Evolutionary conservation across 2,888 invertebrate species (phyloP), one percentile per base, ranked within the genome.

Genomic region (Cheilosia pagana): DNA sequence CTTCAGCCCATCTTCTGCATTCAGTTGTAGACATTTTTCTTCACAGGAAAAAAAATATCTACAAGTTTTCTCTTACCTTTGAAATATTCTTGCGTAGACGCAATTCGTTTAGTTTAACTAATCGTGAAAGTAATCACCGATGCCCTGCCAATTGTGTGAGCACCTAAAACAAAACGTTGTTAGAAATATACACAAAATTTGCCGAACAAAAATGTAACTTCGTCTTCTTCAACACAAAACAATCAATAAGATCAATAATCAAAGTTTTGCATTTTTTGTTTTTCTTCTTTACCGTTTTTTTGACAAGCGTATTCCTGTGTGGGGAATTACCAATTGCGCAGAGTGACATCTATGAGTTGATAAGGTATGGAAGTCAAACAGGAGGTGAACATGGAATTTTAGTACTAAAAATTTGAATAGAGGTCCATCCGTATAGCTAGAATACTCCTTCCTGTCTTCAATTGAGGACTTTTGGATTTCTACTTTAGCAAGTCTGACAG

Each of bases 181-280:
- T 50, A 21, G 55, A 41, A 83, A 68, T 72, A 74, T 68, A 68
- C 77, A 83, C 78, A 68, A 78, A 77, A 70, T 63, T 62, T 83
- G 50, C 68, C 63, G 74, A 74, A 74, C 45, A 55, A 28, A 78
- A 78, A 63, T 45, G 14, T 16, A 65, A 77, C 43, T 72, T 78
- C 16, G 43, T 39, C 59, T 57, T 28, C 63, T 57, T 71, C 63
- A 79, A 85, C 79, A 85, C 83, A 85, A 85, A 85, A 85, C 83
- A 85, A 85, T 85, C 83, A 85, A 78, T 78, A 78, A 72, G 65
- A 78, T 78, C 78, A 78, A 85, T 85, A 85, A 75, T 85, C 79
- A 85, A 75, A 59, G 63, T 83, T 79, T 75, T 85, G 68, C 70
- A 74, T 85, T 78, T 79, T 70, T 74, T 83, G 68, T 79, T 79